Conservation (phyloP, 2,888 invertebrate genomes). For the Limnephilus rhombicus region DNA sequence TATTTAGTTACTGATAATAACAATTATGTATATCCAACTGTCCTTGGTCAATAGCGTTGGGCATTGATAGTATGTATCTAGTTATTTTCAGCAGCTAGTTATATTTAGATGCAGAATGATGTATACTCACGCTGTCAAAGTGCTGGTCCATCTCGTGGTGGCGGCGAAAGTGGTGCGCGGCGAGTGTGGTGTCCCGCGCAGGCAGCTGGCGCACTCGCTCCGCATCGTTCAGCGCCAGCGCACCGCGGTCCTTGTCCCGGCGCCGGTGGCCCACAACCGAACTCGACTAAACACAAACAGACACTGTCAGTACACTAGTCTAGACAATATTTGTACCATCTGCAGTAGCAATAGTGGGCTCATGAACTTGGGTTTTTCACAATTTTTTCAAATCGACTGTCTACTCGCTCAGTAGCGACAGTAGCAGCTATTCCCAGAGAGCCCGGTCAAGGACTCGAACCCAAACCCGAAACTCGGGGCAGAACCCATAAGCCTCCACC, state of each 20-base stretch:
- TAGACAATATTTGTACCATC: neutral
- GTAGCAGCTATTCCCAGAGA: too few species aligned
- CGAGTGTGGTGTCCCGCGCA: constrained; percentile 81
- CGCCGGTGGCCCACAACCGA: constrained; percentile 91
- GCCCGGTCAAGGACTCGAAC: too few species aligned
- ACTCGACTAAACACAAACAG: constrained; percentile 79
- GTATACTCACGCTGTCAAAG: constrained; percentile 83
- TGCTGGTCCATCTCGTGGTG: constrained; percentile 86
- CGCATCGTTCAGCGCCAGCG: constrained; percentile 74
- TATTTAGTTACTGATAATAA: too few species aligned
- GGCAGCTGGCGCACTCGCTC: constrained; percentile 78
- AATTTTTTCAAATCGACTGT: too few species aligned
- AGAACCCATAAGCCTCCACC: too few species aligned
- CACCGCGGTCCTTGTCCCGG: constrained; percentile 70
- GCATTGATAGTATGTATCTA: too few species aligned
- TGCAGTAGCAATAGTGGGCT: too few species aligned
- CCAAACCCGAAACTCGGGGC: too few species aligned
- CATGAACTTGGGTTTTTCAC: too few species aligned
- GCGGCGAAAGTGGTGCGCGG: constrained; percentile 86
- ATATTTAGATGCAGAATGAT: too few species aligned
- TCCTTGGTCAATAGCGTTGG: neutral
- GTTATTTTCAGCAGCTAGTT: neutral
- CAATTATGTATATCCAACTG: too few species aligned
- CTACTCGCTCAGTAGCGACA: too few species aligned
- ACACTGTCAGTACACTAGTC: neutral